Evolutionary conservation across 2,888 invertebrate genomes (phyloP).

Genomic region (Spisula solida): DNA sequence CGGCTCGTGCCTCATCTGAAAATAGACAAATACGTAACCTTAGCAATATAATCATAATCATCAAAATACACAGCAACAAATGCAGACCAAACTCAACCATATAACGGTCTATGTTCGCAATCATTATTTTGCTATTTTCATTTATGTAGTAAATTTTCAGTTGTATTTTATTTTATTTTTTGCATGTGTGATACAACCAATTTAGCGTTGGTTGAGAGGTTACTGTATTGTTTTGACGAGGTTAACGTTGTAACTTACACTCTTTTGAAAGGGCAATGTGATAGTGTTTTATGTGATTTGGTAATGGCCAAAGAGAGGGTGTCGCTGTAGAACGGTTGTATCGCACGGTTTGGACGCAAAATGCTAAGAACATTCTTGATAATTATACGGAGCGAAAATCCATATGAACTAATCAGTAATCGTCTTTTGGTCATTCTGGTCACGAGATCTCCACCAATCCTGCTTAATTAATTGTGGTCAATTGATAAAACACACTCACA

Average conservation of each 20-base stretch:
- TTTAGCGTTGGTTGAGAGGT: too few species aligned
- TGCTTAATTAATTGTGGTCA: neutral
- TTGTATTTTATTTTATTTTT: too few species aligned
- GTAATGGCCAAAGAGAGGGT: too few species aligned
- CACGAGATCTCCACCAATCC: neutral
- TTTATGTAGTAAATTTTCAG: neutral
- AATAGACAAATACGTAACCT: constrained; percentile 74
- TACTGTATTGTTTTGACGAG: too few species aligned
- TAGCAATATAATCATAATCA: neutral
- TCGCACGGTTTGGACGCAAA: too few species aligned
- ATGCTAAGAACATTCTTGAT: too few species aligned
- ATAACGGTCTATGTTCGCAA: neutral
- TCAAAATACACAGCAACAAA: neutral
- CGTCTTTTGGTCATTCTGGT: neutral
- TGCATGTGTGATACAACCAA: neutral
- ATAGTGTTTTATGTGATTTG: too few species aligned
- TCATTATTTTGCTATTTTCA: neutral
- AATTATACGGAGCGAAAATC: too few species aligned
- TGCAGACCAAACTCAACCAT: neutral
- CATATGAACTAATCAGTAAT: neutral
- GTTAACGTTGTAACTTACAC: too few species aligned
- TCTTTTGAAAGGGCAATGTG: too few species aligned
- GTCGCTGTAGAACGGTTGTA: too few species aligned
- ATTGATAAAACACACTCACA: neutral
- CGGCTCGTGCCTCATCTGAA: constrained; percentile 92